phyloP scores from a whole-genome alignment of 2,113 vertebrate genomes.

The Lophura nycthemera region DNA sequence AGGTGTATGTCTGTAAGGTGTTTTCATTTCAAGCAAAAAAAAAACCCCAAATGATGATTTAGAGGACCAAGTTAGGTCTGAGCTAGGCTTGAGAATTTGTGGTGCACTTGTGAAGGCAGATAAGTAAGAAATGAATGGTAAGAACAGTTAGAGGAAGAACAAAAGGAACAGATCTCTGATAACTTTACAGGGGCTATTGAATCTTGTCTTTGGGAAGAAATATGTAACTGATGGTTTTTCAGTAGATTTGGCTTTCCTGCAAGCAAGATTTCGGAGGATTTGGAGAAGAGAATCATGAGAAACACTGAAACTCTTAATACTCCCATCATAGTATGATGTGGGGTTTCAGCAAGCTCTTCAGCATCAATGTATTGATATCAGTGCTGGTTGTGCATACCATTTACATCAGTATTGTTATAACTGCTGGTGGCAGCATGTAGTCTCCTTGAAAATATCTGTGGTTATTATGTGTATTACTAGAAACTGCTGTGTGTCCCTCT shows the following conservation, averaged over 20 bases:
- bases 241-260: neutral
- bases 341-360: neutral
- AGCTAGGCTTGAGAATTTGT: neutral
- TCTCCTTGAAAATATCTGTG: neutral
- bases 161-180: neutral
- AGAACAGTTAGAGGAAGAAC: neutral
- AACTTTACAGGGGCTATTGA: neutral
- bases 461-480: neutral
- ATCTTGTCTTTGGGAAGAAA: neutral
- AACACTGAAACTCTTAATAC: neutral
- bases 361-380: neutral
- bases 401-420: neutral
- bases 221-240: neutral
- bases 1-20: neutral
- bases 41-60: neutral
- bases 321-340: rapidly evolving
- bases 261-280: neutral
- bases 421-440: neutral
- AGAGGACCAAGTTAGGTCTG: neutral
- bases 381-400: neutral
- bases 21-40: neutral
- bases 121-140: neutral
- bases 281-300: neutral
- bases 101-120: neutral
- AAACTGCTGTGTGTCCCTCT: neutral